Evolutionary conservation across 2,888 invertebrate genomes (phyloP), one percentile per base, ranked within the genome.

Genomic region (Brenthis ino): DNA sequence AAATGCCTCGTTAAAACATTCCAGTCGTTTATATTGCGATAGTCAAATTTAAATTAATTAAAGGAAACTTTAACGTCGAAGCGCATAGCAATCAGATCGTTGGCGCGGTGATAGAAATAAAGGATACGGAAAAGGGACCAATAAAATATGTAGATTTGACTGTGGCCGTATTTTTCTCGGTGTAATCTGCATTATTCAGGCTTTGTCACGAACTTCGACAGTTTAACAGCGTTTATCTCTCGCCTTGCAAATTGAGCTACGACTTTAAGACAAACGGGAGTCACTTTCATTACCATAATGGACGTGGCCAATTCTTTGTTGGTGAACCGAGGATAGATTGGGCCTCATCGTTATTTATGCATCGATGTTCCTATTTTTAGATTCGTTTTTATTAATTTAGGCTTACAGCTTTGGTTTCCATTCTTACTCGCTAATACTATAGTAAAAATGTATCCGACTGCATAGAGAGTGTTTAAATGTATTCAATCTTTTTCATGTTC

Each of bases 131-230:
- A 84, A 85, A 85, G 86, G 86, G 89, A 84, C 89, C 88, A 93
- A 92, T 93, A 93, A 92, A 93, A 90, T 91, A 92, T 92, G 91
- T 86, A 91, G 91, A 92, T 93, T 90, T 87, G 89, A 89, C 91
- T 89, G 91, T 84, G 91, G 86, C 85, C 91, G 91, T 92, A 91
- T 93, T 93, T 93, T 92, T 93, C 91, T 88, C 88, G 79, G 87
- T 91, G 92, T 93, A 92, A 93, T 93, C 92, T 93, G 91, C 92
- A 93, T 93, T 92, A 93, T 93, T 93, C 92, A 93, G 91, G 89
- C 92, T 91, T 89, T 89, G 92, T 91, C 91, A 91, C 92, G 91
- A 91, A 91, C 91, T 93, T 93, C 91, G 92, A 93, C 92, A 91
- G 92, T 93, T 93, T 92, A 93, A 91, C 92, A 91, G 91, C 92